Conservation (phyloP, 2,888 invertebrate species). For the Gastracanthus pulcherrimus region DNA sequence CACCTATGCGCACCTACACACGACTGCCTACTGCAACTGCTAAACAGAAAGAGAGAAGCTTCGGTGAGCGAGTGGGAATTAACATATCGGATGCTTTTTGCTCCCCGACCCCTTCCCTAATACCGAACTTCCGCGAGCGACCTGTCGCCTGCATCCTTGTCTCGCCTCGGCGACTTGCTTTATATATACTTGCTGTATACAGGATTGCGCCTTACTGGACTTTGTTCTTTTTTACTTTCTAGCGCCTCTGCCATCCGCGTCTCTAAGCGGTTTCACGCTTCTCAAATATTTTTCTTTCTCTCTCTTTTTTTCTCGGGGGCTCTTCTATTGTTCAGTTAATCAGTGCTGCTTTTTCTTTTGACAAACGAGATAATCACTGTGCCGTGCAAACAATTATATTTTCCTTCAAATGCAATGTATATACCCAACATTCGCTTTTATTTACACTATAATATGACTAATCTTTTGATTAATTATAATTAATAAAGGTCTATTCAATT, state of each 20-base stretch:
- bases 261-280: neutral
- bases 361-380: too few species aligned
- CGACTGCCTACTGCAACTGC: neutral
- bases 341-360: neutral
- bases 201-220: slow-evolving; percentile 17
- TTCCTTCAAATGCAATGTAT: too few species aligned
- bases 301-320: neutral
- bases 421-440: too few species aligned
- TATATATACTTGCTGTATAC: neutral
- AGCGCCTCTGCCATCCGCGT: neutral
- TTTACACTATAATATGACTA: too few species aligned
- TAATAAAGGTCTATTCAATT: too few species aligned
- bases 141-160: slow-evolving; percentile 10
- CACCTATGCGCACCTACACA: neutral
- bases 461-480: too few species aligned
- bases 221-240: slow-evolving; percentile 18
- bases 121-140: neutral
- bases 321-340: neutral
- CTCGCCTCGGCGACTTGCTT: slow-evolving; percentile 14
- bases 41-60: neutral
- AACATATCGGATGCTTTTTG: slow-evolving; percentile 36
- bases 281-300: neutral
- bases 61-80: neutral
- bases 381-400: too few species aligned
- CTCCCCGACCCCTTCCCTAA: neutral